phyloP scores from a whole-genome alignment of 2,113 vertebrate genomes.

The Smithornis capensis region DNA sequence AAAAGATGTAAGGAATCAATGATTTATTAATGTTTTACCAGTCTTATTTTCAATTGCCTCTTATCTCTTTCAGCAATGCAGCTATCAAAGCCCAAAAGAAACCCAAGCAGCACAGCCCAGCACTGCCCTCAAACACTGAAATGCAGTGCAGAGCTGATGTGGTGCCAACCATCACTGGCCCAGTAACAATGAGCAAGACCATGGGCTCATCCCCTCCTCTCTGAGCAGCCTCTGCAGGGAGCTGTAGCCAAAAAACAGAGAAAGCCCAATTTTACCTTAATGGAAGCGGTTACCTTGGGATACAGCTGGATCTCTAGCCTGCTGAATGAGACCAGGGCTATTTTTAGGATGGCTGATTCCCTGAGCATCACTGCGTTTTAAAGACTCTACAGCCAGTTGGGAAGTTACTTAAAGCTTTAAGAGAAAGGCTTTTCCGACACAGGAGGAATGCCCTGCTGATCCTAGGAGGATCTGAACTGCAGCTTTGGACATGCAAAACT shows the following conservation, averaged over 20 bases:
- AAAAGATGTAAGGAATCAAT: background rate
- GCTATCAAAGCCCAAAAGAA: background rate
- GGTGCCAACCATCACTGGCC: background rate
- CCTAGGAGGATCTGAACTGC: background rate
- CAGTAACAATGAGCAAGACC: background rate
- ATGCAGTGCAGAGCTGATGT: background rate
- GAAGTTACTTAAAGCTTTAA: background rate
- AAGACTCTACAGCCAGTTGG: background rate
- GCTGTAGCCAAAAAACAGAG: background rate
- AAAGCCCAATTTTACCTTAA: background rate
- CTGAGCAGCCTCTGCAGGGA: background rate
- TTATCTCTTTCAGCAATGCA: background rate
- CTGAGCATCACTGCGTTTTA: background rate
- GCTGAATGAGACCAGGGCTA: background rate
- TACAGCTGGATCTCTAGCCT: background rate
- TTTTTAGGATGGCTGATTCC: background rate
- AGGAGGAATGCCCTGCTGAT: background rate
- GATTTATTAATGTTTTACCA: background rate
- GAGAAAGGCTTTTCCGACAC: background rate
- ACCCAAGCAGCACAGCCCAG: background rate
- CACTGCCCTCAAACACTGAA: background rate
- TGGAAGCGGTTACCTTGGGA: background rate
- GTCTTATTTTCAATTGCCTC: background rate
- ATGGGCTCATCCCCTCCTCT: background rate
- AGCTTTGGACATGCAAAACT: fast-evolving